A percentile compares a stretch with the other conserved stretches of the same genome.
Evolutionary conservation across 2,888 invertebrate species (phyloP).

Genomic region (Nipponacmea schrenckii): DNA sequence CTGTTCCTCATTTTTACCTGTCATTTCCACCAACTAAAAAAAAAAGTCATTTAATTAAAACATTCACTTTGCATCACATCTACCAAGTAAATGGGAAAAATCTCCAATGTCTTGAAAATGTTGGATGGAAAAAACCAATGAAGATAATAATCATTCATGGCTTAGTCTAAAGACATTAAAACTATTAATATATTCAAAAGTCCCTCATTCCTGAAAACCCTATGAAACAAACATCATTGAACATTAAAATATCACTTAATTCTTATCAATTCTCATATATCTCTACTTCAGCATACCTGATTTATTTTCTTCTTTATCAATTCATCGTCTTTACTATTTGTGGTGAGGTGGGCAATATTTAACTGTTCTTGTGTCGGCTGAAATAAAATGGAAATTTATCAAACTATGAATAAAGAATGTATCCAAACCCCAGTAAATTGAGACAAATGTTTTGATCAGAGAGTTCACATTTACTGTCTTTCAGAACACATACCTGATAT

Average conservation of each 20-base stretch:
- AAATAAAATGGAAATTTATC: conserved; percentile 13
- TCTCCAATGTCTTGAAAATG: background rate
- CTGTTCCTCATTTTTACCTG: conserved; percentile 88
- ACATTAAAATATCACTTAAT: background rate
- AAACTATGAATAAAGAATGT: background rate
- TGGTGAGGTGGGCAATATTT: conserved; percentile 85
- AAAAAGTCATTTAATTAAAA: background rate
- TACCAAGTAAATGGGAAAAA: background rate
- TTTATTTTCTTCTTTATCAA: conserved; percentile 75
- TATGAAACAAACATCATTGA: too few species aligned
- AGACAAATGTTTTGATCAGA: too few species aligned
- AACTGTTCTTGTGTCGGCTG: conserved; percentile 87
- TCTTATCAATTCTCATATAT: too few species aligned
- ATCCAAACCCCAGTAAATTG: too few species aligned
- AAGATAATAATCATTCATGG: too few species aligned
- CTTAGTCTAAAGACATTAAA: too few species aligned
- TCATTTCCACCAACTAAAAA: conserved; percentile 83
- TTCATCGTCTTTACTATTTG: conserved; percentile 73
- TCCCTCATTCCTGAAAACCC: too few species aligned
- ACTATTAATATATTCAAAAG: too few species aligned
- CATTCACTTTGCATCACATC: background rate
- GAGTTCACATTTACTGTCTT: too few species aligned
- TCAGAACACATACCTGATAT: background rate
- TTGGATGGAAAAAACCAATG: conserved; percentile 3
- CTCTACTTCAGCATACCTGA: background rate